Conservation (phyloP, 2,113 vertebrate species). For the Poicephalus meyeri region DNA sequence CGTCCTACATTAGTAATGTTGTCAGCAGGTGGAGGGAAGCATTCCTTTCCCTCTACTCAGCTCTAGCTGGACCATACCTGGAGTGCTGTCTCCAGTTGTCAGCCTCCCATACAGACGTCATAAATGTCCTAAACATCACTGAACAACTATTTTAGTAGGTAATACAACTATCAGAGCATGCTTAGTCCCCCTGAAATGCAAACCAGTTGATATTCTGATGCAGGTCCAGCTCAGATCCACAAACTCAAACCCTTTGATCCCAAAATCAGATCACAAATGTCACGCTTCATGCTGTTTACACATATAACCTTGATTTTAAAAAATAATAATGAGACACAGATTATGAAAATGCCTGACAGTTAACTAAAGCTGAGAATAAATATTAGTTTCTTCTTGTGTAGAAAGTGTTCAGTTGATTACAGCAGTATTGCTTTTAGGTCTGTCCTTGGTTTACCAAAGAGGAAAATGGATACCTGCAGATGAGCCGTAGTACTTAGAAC, state of each 20-base stretch:
- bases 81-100: background rate
- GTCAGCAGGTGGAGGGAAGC: background rate
- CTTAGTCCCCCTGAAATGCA: background rate
- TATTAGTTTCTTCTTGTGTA: background rate
- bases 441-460: background rate
- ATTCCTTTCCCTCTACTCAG: background rate
- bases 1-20: background rate
- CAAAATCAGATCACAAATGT: background rate
- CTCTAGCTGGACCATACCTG: background rate
- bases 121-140: background rate
- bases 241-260: background rate
- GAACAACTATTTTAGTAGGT: background rate
- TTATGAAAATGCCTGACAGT: background rate
- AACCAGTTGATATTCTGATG: background rate
- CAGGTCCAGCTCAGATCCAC: background rate
- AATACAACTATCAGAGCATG: background rate
- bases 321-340: background rate
- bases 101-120: background rate
- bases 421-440: background rate
- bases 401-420: background rate
- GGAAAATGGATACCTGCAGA: background rate
- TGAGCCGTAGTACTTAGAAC: background rate
- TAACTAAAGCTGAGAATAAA: background rate
- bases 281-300: background rate
- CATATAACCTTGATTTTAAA: background rate